phyloP scores from a whole-genome alignment of 2,888 invertebrate species.

The Anoplius nigerrimus region DNA sequence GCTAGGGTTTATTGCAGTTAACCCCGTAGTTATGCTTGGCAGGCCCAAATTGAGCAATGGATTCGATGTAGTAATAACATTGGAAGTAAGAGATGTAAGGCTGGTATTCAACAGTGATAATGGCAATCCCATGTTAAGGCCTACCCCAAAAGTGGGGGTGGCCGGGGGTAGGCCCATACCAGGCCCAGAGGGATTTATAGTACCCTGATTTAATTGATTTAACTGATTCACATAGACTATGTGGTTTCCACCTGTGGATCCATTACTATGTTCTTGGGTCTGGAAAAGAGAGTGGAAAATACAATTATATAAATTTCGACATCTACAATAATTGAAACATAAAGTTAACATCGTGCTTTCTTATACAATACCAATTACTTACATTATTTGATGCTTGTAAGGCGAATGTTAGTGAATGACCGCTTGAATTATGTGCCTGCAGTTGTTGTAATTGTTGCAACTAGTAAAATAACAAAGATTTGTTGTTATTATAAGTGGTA shows the following conservation, averaged over 20 bases:
- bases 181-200: slow-evolving; percentile 73
- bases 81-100: slow-evolving; percentile 72
- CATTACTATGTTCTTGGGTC: slow-evolving; percentile 72
- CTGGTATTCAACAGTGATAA: slow-evolving; percentile 72
- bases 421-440: slow-evolving; percentile 71
- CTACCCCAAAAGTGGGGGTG: slow-evolving; percentile 75
- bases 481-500: not conserved
- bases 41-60: slow-evolving; percentile 73
- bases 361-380: slow-evolving; percentile 44
- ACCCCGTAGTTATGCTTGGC: slow-evolving; percentile 69
- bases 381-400: slow-evolving; percentile 71
- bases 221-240: slow-evolving; percentile 73
- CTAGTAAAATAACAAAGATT: slow-evolving; percentile 48
- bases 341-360: not conserved
- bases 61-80: slow-evolving; percentile 74
- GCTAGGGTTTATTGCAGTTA: slow-evolving; percentile 71
- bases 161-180: slow-evolving; percentile 75
- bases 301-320: not conserved
- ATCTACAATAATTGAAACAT: not conserved
- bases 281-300: slow-evolving; percentile 45
- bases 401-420: slow-evolving; percentile 72
- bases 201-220: slow-evolving; percentile 73
- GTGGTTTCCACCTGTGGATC: slow-evolving; percentile 72
- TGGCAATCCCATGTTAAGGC: slow-evolving; percentile 75
- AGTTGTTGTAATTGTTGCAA: slow-evolving; percentile 73